Percentiles rank a stretch among this genome's conserved stretches.
Evolutionary conservation across 2,888 invertebrate species (phyloP).

Genomic region (Chrysomela aeneicollis): DNA sequence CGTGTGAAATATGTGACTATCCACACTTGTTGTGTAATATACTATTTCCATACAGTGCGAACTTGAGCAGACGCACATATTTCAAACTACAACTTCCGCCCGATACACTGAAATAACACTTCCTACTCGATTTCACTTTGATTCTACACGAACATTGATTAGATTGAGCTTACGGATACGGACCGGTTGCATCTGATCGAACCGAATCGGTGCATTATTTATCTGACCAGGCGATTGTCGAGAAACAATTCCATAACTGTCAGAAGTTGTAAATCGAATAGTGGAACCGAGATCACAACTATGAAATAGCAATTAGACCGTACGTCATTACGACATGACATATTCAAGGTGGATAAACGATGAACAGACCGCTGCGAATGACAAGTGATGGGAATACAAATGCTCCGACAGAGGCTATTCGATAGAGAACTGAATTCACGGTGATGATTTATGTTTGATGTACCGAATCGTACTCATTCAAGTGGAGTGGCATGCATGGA

Average conservation of each 20-base stretch:
- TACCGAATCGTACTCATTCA: not conserved
- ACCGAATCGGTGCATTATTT: not conserved
- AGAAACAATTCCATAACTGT: slow-evolving; percentile 35
- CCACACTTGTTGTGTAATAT: no score
- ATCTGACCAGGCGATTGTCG: slow-evolving; percentile 15
- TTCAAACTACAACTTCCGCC: no score
- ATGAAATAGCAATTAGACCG: slow-evolving; percentile 39
- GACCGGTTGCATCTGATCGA: no score
- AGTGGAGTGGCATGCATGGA: not conserved
- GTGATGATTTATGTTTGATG: not conserved
- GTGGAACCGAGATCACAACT: slow-evolving; percentile 32
- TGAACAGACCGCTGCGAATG: slow-evolving; percentile 30
- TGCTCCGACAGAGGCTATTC: not conserved
- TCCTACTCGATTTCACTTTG: no score
- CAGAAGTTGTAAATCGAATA: slow-evolving; percentile 39
- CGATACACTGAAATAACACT: no score
- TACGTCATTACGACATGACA: slow-evolving; percentile 35
- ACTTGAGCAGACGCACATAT: not conserved
- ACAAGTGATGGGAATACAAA: slow-evolving; percentile 35
- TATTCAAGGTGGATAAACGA: slow-evolving; percentile 30
- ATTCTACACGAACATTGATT: no score
- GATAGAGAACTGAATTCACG: not conserved
- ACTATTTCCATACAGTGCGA: no score
- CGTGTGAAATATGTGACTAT: no score
- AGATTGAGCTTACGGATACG: no score